Conservation (phyloP, 2,797 vertebrate species). For the Bryconaethiops microstoma region DNA sequence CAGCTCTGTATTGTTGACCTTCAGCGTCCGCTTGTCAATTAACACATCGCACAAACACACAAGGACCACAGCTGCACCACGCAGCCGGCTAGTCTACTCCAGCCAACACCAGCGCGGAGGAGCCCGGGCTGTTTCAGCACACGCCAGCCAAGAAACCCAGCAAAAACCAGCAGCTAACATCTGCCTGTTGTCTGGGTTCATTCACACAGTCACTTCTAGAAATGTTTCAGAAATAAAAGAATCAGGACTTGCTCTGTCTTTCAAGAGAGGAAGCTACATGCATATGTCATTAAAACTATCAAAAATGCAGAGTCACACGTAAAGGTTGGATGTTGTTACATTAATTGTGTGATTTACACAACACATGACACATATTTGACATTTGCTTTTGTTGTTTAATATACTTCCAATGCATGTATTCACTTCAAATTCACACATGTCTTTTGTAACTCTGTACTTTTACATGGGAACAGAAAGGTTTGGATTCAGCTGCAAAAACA, state of each 20-base stretch:
- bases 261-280: neutral
- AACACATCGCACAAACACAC: conserved; percentile 61
- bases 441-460: too few relatives aligned
- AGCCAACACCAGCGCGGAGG: conserved; percentile 20
- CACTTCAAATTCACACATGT: too few relatives aligned
- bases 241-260: neutral
- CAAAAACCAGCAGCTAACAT: conserved; percentile 34
- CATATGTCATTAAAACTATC: neutral
- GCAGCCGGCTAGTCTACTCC: conserved; percentile 53
- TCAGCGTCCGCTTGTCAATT: conserved; percentile 53
- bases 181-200: conserved; percentile 22
- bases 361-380: too few relatives aligned
- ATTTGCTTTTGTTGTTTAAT: too few relatives aligned
- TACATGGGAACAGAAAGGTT: too few relatives aligned
- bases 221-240: neutral
- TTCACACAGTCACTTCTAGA: conserved; percentile 5
- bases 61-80: conserved; percentile 52
- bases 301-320: neutral
- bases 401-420: too few relatives aligned
- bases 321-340: too few relatives aligned
- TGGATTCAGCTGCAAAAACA: too few relatives aligned
- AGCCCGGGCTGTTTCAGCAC: conserved; percentile 10
- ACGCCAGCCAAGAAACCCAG: conserved; percentile 1
- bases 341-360: too few relatives aligned
- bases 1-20: conserved; percentile 49